These are phyloP conservation scores for Petrosia ficiformis DNA, from an alignment of 37 sponge, comb jelly and placozoan species.

Conservation along the genomic window DNA sequence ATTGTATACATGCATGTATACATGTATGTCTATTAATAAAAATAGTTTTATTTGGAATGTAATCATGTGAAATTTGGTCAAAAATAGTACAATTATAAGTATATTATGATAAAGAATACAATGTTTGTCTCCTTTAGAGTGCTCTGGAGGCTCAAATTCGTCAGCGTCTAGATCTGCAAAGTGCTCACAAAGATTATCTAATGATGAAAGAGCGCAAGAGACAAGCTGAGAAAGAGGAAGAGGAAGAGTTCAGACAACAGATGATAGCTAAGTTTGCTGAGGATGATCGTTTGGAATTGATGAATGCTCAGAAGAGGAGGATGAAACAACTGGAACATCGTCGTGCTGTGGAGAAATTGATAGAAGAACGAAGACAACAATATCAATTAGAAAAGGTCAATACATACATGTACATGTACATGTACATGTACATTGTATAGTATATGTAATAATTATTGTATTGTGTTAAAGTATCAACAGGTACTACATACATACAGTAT, in stretches of 20 bases:
- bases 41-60: background rate
- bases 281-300: constrained; percentile 95
- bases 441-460: too few relatives aligned
- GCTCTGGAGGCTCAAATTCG: constrained; percentile 71
- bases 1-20: background rate
- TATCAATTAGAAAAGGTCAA: constrained; percentile 81
- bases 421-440: too few relatives aligned
- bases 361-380: constrained; percentile 79
- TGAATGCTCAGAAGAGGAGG: constrained; percentile 94
- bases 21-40: background rate
- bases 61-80: background rate
- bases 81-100: too few relatives aligned
- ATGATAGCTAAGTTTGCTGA: constrained; percentile 98
- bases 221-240: constrained; percentile 75
- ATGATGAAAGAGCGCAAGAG: constrained; percentile 64
- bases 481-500: too few relatives aligned
- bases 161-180: constrained; percentile 85
- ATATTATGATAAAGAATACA: too few relatives aligned
- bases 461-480: too few relatives aligned
- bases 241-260: constrained; percentile 82
- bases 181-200: constrained; percentile 73
- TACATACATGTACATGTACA: too few relatives aligned
- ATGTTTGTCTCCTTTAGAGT: constrained; percentile 5
- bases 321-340: constrained; percentile 98
- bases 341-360: constrained; percentile 88